Evolutionary conservation across 2,113 vertebrate genomes (phyloP), one percentile per base, ranked within the genome.

Genomic region (Leptobrachium leishanense): DNA sequence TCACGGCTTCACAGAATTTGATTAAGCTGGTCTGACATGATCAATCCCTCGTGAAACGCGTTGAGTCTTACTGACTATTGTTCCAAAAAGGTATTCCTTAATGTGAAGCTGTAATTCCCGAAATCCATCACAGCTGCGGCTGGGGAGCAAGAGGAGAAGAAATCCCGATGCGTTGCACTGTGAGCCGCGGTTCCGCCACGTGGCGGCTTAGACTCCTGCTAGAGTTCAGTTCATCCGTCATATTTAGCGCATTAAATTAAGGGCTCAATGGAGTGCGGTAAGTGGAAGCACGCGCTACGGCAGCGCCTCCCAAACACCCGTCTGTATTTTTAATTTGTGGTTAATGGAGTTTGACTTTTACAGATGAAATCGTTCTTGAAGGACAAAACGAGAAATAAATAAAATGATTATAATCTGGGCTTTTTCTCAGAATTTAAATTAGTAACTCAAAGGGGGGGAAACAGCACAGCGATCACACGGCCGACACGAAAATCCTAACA

Each of bases 291-390:
- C 43, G 41, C 59, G 40, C 13, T 43, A 40, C 12, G 50, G 62
- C 42, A n/a, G 50, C 77, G 43, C 44, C 57, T 63, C 65, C 40
- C 3, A 39, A 3, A 50, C 62, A 12, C 13, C 13, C 43, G 40
- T 72, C 62, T 55, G 72, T 73, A 79, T 20, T 31, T 65, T 50
- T 79, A 65, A 79, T 79, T 43, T 78, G n/a, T 64, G 44, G 20
- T 64, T 78, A 78, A 78, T 72, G 44, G 59, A 46, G 11, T 54
- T 63, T 72, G 77, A 57, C 77, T 79, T 67, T 55, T 67, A 68
- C 77, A 73, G 70, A 74, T 72, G n/a, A 73, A 55, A 72, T 74
- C 70, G 66, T 57, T 59, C 42, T 44, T 54, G 46, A 79, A 73
- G 77, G 70, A 66, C 44, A 57, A 55, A 31, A 44, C 46, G 8